Evolutionary conservation across 2,888 invertebrate species (phyloP).

Genomic region (Epinotia nisella): DNA sequence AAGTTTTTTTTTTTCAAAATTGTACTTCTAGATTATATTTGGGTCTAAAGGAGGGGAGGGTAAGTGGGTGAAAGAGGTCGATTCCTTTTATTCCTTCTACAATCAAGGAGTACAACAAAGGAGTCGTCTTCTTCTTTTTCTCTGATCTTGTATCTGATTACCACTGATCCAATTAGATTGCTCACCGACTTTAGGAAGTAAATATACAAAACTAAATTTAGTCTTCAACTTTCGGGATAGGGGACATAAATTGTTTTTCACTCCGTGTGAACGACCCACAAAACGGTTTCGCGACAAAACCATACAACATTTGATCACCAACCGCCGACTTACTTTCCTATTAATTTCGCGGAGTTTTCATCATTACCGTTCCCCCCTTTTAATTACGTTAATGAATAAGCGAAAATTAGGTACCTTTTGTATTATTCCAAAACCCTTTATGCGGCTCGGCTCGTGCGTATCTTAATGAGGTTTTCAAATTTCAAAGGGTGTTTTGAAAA

Average conservation of each 20-base stretch:
- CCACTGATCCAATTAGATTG: too few species aligned
- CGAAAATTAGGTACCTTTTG: slow-evolving; percentile 83
- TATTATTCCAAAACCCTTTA: slow-evolving; percentile 75
- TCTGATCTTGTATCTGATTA: too few species aligned
- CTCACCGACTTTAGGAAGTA: too few species aligned
- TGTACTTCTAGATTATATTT: too few species aligned
- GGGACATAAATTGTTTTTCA: too few species aligned
- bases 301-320: slow-evolving; percentile 29
- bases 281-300: slow-evolving; percentile 8
- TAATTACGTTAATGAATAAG: slow-evolving; percentile 83
- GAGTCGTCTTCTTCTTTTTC: too few species aligned
- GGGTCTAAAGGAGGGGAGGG: too few species aligned
- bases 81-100: too few species aligned
- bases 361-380: slow-evolving; percentile 71
- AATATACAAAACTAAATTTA: neutral
- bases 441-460: slow-evolving; percentile 66
- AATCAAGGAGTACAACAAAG: too few species aligned
- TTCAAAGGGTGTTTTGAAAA: slow-evolving; percentile 78
- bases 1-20: too few species aligned
- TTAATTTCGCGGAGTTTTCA: slow-evolving; percentile 66
- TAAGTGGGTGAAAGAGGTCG: too few species aligned
- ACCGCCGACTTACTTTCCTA: slow-evolving; percentile 60
- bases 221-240: neutral
- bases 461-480: slow-evolving; percentile 82
- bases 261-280: neutral